These are phyloP conservation scores for Chrosomus eos DNA, from an alignment of 2,797 vertebrate species.

Conservation along the genomic window DNA sequence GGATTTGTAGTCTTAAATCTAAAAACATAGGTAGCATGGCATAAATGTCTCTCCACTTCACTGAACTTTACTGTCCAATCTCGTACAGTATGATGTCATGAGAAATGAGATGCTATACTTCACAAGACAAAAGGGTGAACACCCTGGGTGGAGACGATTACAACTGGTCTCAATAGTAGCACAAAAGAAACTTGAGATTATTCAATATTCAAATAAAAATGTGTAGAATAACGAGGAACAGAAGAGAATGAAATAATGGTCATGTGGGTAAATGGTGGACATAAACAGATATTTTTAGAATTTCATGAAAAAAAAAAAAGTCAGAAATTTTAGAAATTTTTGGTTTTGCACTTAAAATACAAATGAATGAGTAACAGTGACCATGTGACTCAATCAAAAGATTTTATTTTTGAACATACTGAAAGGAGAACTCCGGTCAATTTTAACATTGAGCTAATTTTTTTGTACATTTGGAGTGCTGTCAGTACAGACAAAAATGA, in stretches of 20 bases:
- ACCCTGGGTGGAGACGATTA: background rate
- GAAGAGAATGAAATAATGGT: background rate
- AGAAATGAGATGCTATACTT: background rate
- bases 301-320: background rate
- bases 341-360: background rate
- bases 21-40: background rate
- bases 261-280: background rate
- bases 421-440: too few species aligned
- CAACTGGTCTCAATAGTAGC: background rate
- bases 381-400: background rate
- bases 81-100: background rate
- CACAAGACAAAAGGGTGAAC: background rate
- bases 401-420: background rate
- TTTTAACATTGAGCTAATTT: too few species aligned
- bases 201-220: background rate
- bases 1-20: background rate
- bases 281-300: background rate
- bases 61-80: background rate
- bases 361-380: background rate
- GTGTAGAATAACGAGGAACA: background rate
- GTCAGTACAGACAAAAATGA: too few species aligned
- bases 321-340: background rate
- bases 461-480: too few species aligned
- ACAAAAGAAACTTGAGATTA: constrained; percentile 19
- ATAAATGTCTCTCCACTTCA: background rate